Percentiles rank a stretch among this genome's conserved stretches.
phyloP scores from a whole-genome alignment of 1,140 invertebrate species.

The Anastrepha obliqua region DNA sequence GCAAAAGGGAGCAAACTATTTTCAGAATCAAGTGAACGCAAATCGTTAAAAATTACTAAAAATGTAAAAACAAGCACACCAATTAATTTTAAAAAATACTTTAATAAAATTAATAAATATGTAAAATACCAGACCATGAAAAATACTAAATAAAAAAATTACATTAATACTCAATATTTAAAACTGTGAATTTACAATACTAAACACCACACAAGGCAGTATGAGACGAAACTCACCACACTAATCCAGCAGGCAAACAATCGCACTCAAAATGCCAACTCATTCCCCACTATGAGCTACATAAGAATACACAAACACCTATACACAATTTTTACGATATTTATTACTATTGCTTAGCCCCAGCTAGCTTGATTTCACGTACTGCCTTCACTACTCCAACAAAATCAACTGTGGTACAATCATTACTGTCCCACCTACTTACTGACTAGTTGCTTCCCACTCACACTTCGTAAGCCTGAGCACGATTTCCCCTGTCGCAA shows the following conservation, averaged over 20 bases:
- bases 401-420: neutral
- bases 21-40: too few species aligned
- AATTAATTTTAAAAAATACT: too few species aligned
- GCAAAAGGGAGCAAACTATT: neutral
- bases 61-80: too few species aligned
- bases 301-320: too few species aligned
- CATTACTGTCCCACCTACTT: neutral
- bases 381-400: neutral
- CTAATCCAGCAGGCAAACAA: neutral
- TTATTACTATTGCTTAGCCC: neutral
- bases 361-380: neutral
- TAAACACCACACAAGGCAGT: too few species aligned
- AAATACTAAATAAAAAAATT: too few species aligned
- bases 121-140: too few species aligned
- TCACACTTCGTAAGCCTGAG: neutral
- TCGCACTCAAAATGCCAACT: neutral
- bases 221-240: neutral
- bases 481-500: neutral
- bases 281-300: neutral
- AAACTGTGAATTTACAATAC: too few species aligned
- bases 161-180: too few species aligned
- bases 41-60: too few species aligned
- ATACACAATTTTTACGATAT: neutral
- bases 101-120: too few species aligned
- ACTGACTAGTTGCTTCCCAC: neutral